Evolutionary conservation across 2,797 vertebrate species (phyloP), one percentile per base, ranked within the genome.

Genomic region (Emydoidea blandingii): DNA sequence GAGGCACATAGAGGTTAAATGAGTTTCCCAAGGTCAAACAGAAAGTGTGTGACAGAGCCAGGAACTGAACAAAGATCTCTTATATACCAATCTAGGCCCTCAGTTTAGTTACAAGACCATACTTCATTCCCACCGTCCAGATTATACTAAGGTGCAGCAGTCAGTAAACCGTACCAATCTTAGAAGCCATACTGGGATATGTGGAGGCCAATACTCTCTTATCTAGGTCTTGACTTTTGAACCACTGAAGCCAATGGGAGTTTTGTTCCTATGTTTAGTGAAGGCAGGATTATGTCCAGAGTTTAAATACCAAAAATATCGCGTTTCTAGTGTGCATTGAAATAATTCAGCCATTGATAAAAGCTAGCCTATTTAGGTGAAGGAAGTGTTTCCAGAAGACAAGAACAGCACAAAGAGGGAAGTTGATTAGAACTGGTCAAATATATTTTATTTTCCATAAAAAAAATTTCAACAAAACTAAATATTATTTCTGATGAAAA

Each of bases 301-400:
- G 84, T 34, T 62, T 62, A 62, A 62, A 34, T 34, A 16, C 29
- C 31, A n/a, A 62, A n/a, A 34, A 1, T 62, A n/a, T 7, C 0
- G 1, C 31, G 7, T 34, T 62, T 91, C 23, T 57, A 57, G 34
- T 57, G 23, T 2, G 2, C 2, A 3, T 8, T 52, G 8, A 18
- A 86, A 21, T 85, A 93, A 78, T 89, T 89, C 83, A 78, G 53
- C 23, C 4, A 54, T 16, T 62, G 62, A 91, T 84, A 86, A 88
- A 1, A 34, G 2, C 3, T 29, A 11, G 8, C 0, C 0, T 80
- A 10, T 83, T 93, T 84, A 88, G 90, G 34, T 2, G 79, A 57
- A 81, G 49, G 10, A 16, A 16, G 6, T 62, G 59, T 34, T 62
- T 62, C 14, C 31, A 18, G 15, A 62, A 34, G 59, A 62, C 7